Evolutionary conservation across 2,797 vertebrate genomes (phyloP).

Genomic region (Gymnopithys bicolor): DNA sequence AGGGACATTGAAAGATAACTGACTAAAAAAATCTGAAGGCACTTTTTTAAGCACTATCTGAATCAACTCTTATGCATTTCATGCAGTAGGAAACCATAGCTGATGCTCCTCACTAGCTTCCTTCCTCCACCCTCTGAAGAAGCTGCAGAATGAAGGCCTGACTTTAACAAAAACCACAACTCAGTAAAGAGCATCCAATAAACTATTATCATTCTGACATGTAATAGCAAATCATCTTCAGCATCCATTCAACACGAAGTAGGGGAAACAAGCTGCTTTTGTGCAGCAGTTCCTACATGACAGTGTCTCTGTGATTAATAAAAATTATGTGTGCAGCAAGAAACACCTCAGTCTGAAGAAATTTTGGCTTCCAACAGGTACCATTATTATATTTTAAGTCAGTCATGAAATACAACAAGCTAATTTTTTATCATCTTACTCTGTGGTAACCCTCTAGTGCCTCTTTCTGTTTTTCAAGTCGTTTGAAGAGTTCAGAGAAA

Average conservation of each 20-base stretch:
- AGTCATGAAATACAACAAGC: neutral
- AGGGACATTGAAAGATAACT: neutral
- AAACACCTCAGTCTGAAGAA: neutral
- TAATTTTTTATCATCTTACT: slow-evolving; percentile 64
- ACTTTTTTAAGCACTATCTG: neutral
- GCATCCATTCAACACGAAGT: neutral
- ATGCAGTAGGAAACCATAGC: neutral
- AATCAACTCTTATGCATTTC: neutral
- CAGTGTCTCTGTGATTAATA: neutral
- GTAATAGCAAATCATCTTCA: neutral
- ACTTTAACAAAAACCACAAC: neutral
- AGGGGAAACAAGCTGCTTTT: neutral
- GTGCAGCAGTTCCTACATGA: neutral
- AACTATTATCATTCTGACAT: neutral
- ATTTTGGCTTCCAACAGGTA: neutral
- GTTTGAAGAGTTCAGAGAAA: slow-evolving; percentile 89
- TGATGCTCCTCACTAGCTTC: neutral
- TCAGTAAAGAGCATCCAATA: neutral
- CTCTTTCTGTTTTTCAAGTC: slow-evolving; percentile 91
- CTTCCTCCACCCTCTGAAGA: neutral
- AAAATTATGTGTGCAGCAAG: neutral
- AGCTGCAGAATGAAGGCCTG: neutral
- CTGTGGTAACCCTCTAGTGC: slow-evolving; percentile 88
- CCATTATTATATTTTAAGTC: neutral
- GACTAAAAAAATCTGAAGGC: neutral